Conservation (phyloP, 2,113 vertebrate species). For the Pagrus major region DNA sequence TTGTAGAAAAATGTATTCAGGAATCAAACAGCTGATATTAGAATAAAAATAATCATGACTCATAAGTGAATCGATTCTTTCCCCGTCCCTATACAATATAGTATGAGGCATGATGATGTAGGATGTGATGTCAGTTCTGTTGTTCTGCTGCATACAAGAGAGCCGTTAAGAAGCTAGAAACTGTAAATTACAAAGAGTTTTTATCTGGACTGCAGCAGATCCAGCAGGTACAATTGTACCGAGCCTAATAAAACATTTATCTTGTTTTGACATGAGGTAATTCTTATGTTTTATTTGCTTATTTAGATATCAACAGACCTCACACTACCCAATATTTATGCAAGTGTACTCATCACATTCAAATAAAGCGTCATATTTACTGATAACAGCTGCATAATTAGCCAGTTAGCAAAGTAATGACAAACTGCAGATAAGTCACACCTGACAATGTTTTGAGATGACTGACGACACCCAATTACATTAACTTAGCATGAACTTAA, state of each 20-base stretch:
- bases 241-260: not conserved
- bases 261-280: not conserved
- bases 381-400: not conserved
- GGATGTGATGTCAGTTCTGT: not conserved
- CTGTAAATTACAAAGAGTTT: too few species aligned
- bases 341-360: not conserved
- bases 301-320: not conserved
- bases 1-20: too few species aligned
- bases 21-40: too few species aligned
- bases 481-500: not conserved
- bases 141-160: not conserved
- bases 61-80: too few species aligned
- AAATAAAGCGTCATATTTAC: not conserved
- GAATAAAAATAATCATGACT: too few species aligned
- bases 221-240: not conserved
- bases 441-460: not conserved
- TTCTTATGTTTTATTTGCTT: not conserved
- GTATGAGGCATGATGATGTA: not conserved
- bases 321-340: not conserved
- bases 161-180: too few species aligned
- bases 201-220: too few species aligned
- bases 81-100: not conserved
- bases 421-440: not conserved
- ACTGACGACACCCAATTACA: not conserved
- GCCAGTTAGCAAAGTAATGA: too few species aligned